A percentile compares a stretch with the other conserved stretches of the same genome.
Evolutionary conservation across 2,113 vertebrate species (phyloP).

Genomic region (human): GRCh38 chr1:152710001-152710500

Average conservation of each 20-base stretch:
- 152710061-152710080: neutral
- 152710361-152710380: neutral
- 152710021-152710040: too few species aligned
- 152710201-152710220: neutral
- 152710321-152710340: neutral
- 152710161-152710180: neutral
- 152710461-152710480: neutral
- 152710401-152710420: neutral
- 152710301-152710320: neutral
- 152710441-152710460: neutral
- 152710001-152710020: neutral
- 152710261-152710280: neutral
- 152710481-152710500: neutral
- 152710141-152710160: neutral
- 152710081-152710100: neutral
- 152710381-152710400: neutral
- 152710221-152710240: neutral
- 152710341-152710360: neutral
- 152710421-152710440: neutral
- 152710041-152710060: too few species aligned
- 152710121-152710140: neutral
- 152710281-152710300: too few species aligned
- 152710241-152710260: neutral
- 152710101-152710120: neutral
- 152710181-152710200: neutral